Percentiles rank a stretch among this genome's conserved stretches.
Evolutionary conservation across 2,888 invertebrate genomes (phyloP).

Genomic region (Selenia dentaria): DNA sequence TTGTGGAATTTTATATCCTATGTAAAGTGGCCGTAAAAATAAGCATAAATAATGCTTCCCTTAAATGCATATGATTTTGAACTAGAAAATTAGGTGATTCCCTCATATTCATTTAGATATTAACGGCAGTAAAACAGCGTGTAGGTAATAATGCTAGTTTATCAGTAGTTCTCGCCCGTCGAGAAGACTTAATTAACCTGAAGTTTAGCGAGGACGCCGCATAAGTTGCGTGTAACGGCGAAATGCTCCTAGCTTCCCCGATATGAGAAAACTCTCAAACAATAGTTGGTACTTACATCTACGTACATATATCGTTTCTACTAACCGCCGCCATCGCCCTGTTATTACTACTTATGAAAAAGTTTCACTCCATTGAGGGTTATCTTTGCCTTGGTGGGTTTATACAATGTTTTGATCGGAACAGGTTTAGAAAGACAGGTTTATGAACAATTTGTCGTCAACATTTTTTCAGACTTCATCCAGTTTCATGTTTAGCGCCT

Average conservation of each 20-base stretch:
- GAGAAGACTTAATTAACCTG: conserved; percentile 72
- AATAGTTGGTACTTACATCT: conserved; percentile 48
- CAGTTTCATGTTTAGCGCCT: too few relatives aligned
- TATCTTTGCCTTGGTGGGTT: conserved; percentile 33
- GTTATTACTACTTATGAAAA: conserved; percentile 65
- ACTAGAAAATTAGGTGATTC: conserved; percentile 23
- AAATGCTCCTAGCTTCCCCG: conserved; percentile 38
- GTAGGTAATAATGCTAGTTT: conserved; percentile 61
- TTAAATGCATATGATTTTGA: neutral
- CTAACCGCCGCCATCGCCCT: conserved; percentile 41
- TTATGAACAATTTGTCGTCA: too few relatives aligned
- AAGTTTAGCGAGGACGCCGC: conserved; percentile 55
- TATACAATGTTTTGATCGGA: too few relatives aligned
- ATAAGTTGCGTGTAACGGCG: conserved; percentile 44
- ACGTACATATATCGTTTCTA: conserved; percentile 38
- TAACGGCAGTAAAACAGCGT: conserved; percentile 40
- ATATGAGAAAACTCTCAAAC: conserved; percentile 71
- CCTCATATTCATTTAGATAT: conserved; percentile 28
- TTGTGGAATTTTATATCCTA: too few relatives aligned
- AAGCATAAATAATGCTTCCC: too few relatives aligned
- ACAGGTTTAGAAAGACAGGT: too few relatives aligned
- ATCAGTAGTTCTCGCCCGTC: conserved; percentile 50
- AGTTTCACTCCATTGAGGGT: conserved; percentile 45
- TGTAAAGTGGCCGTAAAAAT: too few relatives aligned
- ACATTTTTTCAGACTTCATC: too few relatives aligned